Base-by-base conservation (phyloP, 2,888 invertebrate genomes). In the Piscicola geometra region DNA sequence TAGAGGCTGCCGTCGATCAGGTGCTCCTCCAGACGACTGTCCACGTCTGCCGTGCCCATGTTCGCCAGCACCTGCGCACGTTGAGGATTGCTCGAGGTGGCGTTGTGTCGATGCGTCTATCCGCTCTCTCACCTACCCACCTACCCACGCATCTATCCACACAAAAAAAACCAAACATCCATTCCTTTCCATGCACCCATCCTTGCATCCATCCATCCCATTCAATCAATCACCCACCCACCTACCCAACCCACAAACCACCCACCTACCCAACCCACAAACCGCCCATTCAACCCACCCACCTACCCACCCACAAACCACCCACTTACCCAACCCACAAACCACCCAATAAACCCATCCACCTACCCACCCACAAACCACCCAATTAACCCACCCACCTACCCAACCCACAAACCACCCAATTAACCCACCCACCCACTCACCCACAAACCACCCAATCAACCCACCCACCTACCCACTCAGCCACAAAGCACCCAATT, bases 1-100 rank as follows among this genome's bases (percentile, higher is more conserved):
- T 99, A 99, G 64, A 99, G 87, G 81, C 99, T 98, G 81, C 99
- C 99, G 84, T 99, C 99, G 85, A 99, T 99, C 47, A 99, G 90
- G 83, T 98, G 98, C 87, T 99, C 99, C 85, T 99, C 99, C 1
- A 99, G 88, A 66, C 98, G 90, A 0, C 96, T 94, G 86, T 99
- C 99, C 72, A 99, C 96, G 83, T 99, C 99, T 0, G 96, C 94
- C 0, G 98, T 96, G 28, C 99, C 99, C 78, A 98, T 88, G 86
- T 95, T 96, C 1, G 93, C 94, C 90, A 98, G 93, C 76, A 97
- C 96, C 71, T 71, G 21, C 25, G n/a, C n/a, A n/a, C n/a, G n/a
- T n/a, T n/a, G 28, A 21, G 69, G 69, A 36, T n/a, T 9, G 25
- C 9, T 9, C 9, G 30, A 15, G 64, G 9, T 25, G 12, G 9